Conservation (phyloP, 2,888 invertebrate genomes). For the Yponomeuta malinellus region DNA sequence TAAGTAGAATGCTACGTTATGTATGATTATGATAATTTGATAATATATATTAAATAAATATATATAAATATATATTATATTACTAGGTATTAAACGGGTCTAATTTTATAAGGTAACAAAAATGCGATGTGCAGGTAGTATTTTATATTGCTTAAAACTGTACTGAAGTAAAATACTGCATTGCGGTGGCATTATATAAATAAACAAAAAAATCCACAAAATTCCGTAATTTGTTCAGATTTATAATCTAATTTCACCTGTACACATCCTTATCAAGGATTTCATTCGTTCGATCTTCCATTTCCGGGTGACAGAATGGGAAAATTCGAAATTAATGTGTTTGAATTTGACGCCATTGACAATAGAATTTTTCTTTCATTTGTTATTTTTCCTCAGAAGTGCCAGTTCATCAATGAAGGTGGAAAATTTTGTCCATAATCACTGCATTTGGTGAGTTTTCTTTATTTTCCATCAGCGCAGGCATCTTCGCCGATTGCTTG, state of each 20-base stretch:
- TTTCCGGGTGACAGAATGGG: neutral
- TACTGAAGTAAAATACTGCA: too few species aligned
- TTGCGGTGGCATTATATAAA: too few species aligned
- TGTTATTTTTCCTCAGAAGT: conserved; percentile 51
- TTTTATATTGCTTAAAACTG: too few species aligned
- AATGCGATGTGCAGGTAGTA: too few species aligned
- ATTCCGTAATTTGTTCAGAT: too few species aligned
- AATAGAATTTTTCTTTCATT: conserved; percentile 41
- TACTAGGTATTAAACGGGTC: too few species aligned
- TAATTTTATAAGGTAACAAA: too few species aligned
- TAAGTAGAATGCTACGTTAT: too few species aligned
- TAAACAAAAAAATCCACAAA: too few species aligned
- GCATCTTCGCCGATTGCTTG: neutral
- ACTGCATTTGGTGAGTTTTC: conserved; percentile 33
- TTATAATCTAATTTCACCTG: neutral
- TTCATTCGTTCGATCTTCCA: neutral
- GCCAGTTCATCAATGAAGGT: conserved; percentile 48
- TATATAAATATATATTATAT: too few species aligned
- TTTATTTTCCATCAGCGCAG: neutral
- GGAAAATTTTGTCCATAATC: conserved; percentile 5
- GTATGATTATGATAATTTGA: too few species aligned
- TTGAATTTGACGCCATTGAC: conserved; percentile 35
- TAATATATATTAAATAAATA: too few species aligned
- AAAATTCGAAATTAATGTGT: conserved; percentile 30
- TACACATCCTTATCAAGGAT: neutral